Conservation (phyloP, 2,113 vertebrate species). For the Notothenia rossii region DNA sequence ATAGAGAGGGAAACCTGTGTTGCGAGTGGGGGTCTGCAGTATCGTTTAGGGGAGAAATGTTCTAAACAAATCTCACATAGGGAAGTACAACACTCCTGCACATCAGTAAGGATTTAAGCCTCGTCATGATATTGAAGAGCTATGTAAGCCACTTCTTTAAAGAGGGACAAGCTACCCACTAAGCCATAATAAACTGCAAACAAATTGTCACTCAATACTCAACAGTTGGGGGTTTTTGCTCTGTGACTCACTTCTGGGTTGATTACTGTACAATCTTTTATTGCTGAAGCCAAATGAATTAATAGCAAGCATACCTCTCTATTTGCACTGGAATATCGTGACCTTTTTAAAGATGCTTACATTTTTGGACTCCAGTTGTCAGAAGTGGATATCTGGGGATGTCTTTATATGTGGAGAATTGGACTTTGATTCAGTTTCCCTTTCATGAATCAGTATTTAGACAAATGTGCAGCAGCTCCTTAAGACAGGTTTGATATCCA, state of each 20-base stretch:
- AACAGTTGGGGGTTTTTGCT: neutral
- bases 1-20: neutral
- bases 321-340: neutral
- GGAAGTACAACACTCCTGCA: neutral
- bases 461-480: neutral
- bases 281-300: neutral
- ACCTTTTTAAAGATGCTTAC: neutral
- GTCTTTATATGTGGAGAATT: too few species aligned
- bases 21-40: neutral
- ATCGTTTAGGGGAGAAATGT: conserved; percentile 6
- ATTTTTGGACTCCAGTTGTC: neutral
- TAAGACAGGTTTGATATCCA: neutral
- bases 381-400: neutral
- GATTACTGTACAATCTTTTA: conserved; percentile 13
- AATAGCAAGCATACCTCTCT: neutral
- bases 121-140: conserved; percentile 16
- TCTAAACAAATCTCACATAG: neutral
- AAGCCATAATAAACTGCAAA: conserved; percentile 5
- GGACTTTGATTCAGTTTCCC: neutral
- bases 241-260: conserved; percentile 14
- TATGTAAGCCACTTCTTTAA: conserved; percentile 31
- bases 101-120: conserved; percentile 22
- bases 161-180: conserved; percentile 12
- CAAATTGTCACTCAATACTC: conserved; percentile 17
- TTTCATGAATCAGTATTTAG: neutral